These are phyloP conservation scores for Bombylius major DNA, from an alignment of 2,888 invertebrate species.

Conservation along the genomic window DNA sequence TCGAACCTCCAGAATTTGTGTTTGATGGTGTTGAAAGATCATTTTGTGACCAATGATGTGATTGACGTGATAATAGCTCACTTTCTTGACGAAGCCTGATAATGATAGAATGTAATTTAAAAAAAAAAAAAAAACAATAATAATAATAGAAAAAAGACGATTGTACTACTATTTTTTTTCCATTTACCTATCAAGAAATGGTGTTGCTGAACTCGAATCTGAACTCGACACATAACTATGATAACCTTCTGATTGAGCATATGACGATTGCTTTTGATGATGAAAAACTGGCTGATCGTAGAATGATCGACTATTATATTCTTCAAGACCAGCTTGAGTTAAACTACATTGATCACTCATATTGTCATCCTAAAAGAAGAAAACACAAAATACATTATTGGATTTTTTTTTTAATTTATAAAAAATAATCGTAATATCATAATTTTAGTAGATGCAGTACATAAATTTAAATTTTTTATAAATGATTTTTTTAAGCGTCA, in stretches of 20 bases:
- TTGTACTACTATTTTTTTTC: background rate
- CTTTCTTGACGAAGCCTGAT: constrained; percentile 37
- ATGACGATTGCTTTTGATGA: constrained; percentile 60
- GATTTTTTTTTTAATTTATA: no score
- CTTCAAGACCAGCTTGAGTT: constrained; percentile 57
- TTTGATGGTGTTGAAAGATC: constrained; percentile 28
- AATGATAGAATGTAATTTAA: background rate
- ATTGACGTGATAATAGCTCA: constrained; percentile 35
- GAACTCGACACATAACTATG: constrained; percentile 69
- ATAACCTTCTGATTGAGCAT: constrained; percentile 68
- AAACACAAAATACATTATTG: no score
- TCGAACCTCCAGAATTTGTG: background rate
- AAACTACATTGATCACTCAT: constrained; percentile 35
- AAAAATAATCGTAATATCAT: no score
- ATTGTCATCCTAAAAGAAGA: constrained; percentile 28
- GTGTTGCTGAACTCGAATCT: constrained; percentile 62
- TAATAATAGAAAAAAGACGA: background rate
- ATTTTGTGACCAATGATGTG: constrained; percentile 36
- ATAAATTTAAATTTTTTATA: no score
- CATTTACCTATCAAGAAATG: constrained; percentile 54
- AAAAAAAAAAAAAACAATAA: background rate
- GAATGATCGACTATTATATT: constrained; percentile 54
- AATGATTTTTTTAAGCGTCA: no score
- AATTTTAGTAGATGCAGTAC: no score
- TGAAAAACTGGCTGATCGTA: constrained; percentile 44